Evolutionary conservation across 2,888 invertebrate species (phyloP).

Genomic region (Sinelater perroti): DNA sequence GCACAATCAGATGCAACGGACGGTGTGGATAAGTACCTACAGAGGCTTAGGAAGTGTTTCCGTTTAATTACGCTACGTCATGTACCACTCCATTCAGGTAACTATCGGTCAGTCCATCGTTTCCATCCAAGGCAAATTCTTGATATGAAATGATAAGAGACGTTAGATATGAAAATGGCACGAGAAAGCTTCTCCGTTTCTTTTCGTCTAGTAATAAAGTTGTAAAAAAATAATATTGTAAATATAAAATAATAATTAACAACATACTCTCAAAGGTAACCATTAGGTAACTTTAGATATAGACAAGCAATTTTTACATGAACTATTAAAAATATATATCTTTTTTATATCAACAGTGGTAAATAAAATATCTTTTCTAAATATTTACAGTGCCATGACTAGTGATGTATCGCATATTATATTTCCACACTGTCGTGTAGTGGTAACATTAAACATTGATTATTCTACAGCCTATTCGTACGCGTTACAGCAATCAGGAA

Average conservation of each 20-base stretch:
- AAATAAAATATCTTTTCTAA: conserved; percentile 51
- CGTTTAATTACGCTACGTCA: conserved; percentile 18
- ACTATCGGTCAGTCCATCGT: conserved; percentile 53
- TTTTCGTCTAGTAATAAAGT: conserved; percentile 28
- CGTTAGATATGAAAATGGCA: conserved; percentile 41
- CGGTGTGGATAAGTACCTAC: conserved; percentile 22
- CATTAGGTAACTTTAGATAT: conserved; percentile 45
- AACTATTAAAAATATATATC: conserved; percentile 54
- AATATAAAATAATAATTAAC: conserved; percentile 36
- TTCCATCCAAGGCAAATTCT: conserved; percentile 51
- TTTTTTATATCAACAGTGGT: conserved; percentile 49
- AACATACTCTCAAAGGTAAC: conserved; percentile 39
- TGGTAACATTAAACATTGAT: conserved; percentile 53
- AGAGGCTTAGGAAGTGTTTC: conserved; percentile 15
- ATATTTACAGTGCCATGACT: conserved; percentile 59
- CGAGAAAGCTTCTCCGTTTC: conserved; percentile 28
- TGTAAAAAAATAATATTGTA: conserved; percentile 33
- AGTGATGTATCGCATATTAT: conserved; percentile 56
- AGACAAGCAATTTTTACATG: conserved; percentile 47
- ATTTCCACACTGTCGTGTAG: conserved; percentile 48
- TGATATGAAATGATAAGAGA: conserved; percentile 47
- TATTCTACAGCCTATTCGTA: conserved; percentile 26
- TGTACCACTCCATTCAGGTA: conserved; percentile 49
- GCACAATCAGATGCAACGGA: conserved; percentile 17
- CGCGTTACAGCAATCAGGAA: conserved; percentile 27